Evolutionary conservation across 2,113 vertebrate genomes (phyloP), one percentile per base, ranked within the genome.

Genomic region (Opisthocomus hoazin): DNA sequence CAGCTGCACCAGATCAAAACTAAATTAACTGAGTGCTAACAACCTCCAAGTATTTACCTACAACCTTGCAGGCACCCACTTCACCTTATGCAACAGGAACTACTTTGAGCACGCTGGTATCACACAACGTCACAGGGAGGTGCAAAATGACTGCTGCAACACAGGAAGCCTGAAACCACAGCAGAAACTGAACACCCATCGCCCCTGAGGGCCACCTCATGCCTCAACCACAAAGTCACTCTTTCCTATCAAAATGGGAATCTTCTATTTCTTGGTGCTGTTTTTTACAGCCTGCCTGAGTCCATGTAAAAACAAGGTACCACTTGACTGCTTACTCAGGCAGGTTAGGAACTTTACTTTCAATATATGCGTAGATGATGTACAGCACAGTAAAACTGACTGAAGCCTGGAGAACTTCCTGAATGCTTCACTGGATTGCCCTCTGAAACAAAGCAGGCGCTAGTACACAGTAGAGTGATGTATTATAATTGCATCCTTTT

Each of bases 401-500:
- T 89, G 60, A 94, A 69, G 32, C 20, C 64, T 53, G 23, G 13
- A 84, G 22, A 93, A 92, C 57, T 60, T 93, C 60, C 46, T 56
- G 30, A 86, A 63, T 34, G 61, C 34, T 71, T 75, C 41, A 65
- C 30, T 58, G 51, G 27, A 64, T 30, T 89, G 14, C 9, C 29
- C 26, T 9, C 41, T 60, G 24, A 93, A 96, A 95, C 36, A 84
- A 89, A 90, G 70, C 37, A 92, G 23, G 63, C 29, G 85, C 20
- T 30, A 85, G 45, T 39, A 84, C 68, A 58, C 41, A 85, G 66
- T 37, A 84, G 21, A 21, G 30, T 89, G 80, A 95, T 70, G 36
- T 64, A 96, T 43, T 91, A 73, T 66, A 90, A 94, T 81, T 84
- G 51, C 48, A 85, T 90, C 66, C 81, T 93, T 93, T 71, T 89